A percentile compares a stretch with the other conserved stretches of the same genome.
These are phyloP conservation scores for Elegia similella DNA, from an alignment of 2,888 invertebrate genomes.

Conservation along the genomic window DNA sequence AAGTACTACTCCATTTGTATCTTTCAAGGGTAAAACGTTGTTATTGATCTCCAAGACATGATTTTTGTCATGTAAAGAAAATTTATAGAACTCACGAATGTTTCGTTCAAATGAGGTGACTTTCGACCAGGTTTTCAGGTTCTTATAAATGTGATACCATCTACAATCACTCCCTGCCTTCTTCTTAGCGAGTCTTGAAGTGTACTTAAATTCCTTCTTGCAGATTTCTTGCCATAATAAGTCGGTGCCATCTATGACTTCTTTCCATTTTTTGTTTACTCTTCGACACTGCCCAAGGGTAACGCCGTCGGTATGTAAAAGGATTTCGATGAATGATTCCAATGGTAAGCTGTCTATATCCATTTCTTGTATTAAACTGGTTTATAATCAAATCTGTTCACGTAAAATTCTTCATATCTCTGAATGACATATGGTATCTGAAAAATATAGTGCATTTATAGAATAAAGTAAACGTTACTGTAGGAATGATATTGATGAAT, in stretches of 20 bases:
- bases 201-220: conserved; percentile 45
- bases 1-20: conserved; percentile 51
- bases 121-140: conserved; percentile 54
- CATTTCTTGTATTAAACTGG: conserved; percentile 27
- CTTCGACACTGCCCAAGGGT: conserved; percentile 55
- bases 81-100: conserved; percentile 55
- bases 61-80: conserved; percentile 49
- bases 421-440: too few relatives aligned
- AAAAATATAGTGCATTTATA: too few relatives aligned
- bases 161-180: conserved; percentile 49
- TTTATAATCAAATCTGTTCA: too few relatives aligned
- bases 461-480: too few relatives aligned
- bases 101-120: conserved; percentile 39
- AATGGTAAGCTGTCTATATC: conserved; percentile 49
- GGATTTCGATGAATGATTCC: conserved; percentile 60
- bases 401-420: too few relatives aligned
- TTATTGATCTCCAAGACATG: conserved; percentile 54
- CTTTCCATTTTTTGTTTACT: conserved; percentile 59
- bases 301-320: conserved; percentile 49
- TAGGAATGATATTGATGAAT: too few relatives aligned
- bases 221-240: conserved; percentile 57
- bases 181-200: conserved; percentile 58
- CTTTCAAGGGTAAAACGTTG: conserved; percentile 57
- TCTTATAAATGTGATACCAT: conserved; percentile 64
- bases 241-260: conserved; percentile 49